Evolutionary conservation across 2,888 invertebrate genomes (phyloP).

Genomic region (Dasypogon diadema): DNA sequence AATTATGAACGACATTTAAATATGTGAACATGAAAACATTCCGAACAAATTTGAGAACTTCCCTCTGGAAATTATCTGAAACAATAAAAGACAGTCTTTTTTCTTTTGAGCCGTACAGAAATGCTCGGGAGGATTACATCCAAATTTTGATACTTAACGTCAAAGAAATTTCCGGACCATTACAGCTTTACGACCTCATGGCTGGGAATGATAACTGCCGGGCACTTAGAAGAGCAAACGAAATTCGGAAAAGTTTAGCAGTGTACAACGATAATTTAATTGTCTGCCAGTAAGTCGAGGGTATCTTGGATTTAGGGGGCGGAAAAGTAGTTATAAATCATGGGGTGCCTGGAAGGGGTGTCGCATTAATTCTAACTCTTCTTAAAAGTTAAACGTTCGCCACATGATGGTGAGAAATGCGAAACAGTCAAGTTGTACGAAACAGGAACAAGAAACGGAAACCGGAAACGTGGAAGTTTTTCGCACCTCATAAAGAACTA

Average conservation of each 20-base stretch:
- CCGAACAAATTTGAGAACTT: conserved; percentile 23
- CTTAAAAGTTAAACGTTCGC: conserved; percentile 29
- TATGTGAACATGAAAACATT: conserved; percentile 14
- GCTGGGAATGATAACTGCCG: conserved; percentile 45
- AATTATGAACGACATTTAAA: conserved; percentile 8
- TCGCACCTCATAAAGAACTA: conserved; percentile 28
- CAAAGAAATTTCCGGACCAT: conserved; percentile 46
- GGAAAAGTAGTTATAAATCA: conserved; percentile 28
- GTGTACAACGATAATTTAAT: conserved; percentile 43
- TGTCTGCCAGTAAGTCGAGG: conserved; percentile 13
- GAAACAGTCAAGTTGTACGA: neutral
- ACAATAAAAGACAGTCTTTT: neutral
- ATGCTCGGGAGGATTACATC: conserved; percentile 30
- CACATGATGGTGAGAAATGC: neutral
- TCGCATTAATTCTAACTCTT: conserved; percentile 39
- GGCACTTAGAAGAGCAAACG: conserved; percentile 9
- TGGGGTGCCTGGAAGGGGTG: neutral
- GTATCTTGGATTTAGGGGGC: neutral
- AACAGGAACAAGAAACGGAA: neutral
- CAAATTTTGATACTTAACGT: conserved; percentile 33
- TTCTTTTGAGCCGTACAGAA: neutral
- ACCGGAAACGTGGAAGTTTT: neutral
- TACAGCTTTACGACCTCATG: conserved; percentile 45
- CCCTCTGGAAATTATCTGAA: conserved; percentile 26
- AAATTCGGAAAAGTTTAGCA: neutral